These are phyloP conservation scores for Meteorus sp. DNA, from an alignment of 1,140 invertebrate genomes.

Conservation along the genomic window DNA sequence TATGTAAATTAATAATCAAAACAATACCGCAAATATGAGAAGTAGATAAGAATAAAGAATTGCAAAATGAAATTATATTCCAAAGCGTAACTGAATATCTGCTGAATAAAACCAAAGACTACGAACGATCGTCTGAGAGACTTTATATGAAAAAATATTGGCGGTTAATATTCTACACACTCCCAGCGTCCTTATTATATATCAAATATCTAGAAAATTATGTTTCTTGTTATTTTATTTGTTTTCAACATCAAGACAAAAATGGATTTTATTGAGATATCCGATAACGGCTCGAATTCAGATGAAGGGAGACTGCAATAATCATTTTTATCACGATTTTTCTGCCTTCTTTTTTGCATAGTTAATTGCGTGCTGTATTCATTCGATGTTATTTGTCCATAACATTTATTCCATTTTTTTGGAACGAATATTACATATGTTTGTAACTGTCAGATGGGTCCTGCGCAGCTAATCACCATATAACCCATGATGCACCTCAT, in stretches of 20 bases:
- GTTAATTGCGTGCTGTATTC: too few species aligned
- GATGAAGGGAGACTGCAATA: neutral
- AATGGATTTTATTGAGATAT: neutral
- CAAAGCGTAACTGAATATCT: slow-evolving; percentile 24
- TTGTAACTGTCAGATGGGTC: too few species aligned
- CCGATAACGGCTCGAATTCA: neutral
- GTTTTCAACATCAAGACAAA: too few species aligned
- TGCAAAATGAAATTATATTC: slow-evolving; percentile 21
- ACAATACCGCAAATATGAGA: neutral
- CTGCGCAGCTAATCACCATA: too few species aligned
- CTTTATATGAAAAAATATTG: slow-evolving; percentile 13
- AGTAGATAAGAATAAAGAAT: slow-evolving; percentile 1
- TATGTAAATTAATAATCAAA: too few species aligned
- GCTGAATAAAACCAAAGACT: too few species aligned
- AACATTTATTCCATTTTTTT: too few species aligned
- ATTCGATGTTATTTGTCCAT: too few species aligned
- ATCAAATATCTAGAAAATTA: slow-evolving; percentile 23
- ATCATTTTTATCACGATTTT: neutral
- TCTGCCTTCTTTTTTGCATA: neutral
- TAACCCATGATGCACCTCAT: too few species aligned
- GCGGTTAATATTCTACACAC: slow-evolving; percentile 20
- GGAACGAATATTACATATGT: too few species aligned
- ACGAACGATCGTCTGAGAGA: too few species aligned
- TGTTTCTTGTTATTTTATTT: slow-evolving; percentile 7
- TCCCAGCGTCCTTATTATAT: slow-evolving; percentile 1